A percentile compares a stretch with the other conserved stretches of the same genome.
Evolutionary conservation across 2,888 invertebrate species (phyloP).

Genomic region (Oscheius onirici): DNA sequence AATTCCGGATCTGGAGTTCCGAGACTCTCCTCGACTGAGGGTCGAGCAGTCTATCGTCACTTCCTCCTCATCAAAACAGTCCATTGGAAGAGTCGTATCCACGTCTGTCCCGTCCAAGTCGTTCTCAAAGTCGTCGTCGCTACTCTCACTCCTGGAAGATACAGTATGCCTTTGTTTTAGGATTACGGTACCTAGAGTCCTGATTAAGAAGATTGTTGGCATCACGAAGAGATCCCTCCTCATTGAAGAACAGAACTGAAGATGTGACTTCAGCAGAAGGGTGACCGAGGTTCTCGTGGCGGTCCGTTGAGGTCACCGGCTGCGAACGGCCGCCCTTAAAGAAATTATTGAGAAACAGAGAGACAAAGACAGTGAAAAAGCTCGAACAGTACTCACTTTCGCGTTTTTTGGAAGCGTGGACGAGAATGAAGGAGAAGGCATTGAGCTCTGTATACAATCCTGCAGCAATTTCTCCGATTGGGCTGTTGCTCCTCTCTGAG

Average conservation of each 20-base stretch:
- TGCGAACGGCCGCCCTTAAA: constrained; percentile 24
- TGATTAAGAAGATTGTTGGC: constrained; percentile 1
- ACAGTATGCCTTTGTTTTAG: too few relatives aligned
- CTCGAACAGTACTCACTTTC: constrained; percentile 3
- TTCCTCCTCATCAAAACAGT: constrained; percentile 26
- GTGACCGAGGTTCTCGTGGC: constrained; percentile 23
- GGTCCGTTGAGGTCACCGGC: constrained; percentile 27
- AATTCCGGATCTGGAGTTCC: neutral
- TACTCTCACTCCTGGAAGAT: constrained; percentile 1
- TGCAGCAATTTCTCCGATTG: constrained; percentile 1
- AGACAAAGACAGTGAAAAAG: neutral
- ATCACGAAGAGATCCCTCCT: constrained; percentile 17
- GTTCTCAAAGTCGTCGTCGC: constrained; percentile 17
- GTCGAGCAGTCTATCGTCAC: constrained; percentile 30
- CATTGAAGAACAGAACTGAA: constrained; percentile 4
- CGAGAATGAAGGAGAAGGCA: neutral
- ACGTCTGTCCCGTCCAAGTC: constrained; percentile 6
- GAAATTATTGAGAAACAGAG: neutral
- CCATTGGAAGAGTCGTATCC: constrained; percentile 23
- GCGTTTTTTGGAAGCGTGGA: constrained; percentile 25
- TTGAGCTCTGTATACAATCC: constrained; percentile 18
- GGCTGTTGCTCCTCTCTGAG: neutral
- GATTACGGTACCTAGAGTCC: neutral
- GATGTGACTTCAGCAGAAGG: constrained; percentile 15
- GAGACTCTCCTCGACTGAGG: neutral